These are phyloP conservation scores for Palloptera scutellata DNA, from an alignment of 2,888 invertebrate species.

Conservation along the genomic window DNA sequence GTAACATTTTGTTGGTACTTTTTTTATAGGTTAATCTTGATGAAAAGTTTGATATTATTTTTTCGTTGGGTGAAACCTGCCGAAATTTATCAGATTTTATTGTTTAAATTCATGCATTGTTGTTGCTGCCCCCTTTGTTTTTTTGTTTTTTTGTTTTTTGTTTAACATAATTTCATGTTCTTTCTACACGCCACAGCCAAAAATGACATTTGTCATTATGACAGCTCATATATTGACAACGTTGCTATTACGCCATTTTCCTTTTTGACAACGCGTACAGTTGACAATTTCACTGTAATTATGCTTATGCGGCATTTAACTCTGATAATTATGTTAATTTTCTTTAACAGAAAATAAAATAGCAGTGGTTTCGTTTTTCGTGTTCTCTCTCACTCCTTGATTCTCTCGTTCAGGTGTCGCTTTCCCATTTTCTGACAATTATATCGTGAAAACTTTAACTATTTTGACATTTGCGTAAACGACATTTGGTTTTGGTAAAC, in stretches of 20 bases:
- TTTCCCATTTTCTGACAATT: background rate
- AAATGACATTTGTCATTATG: constrained; percentile 29
- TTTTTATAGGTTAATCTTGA: constrained; percentile 37
- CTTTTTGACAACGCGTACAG: constrained; percentile 2
- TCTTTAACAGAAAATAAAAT: constrained; percentile 3
- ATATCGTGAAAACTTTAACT: constrained; percentile 46
- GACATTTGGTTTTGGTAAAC: constrained; percentile 20
- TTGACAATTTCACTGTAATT: constrained; percentile 32
- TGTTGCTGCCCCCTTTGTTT: background rate
- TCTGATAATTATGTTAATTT: constrained; percentile 55
- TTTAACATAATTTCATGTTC: constrained; percentile 7
- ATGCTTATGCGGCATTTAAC: constrained; percentile 60
- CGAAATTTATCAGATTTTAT: constrained; percentile 36
- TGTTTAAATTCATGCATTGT: background rate
- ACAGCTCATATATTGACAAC: constrained; percentile 22
- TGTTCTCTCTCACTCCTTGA: background rate
- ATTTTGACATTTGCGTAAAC: constrained; percentile 54
- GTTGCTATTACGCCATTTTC: constrained; percentile 25
- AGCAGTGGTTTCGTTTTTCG: constrained; percentile 5
- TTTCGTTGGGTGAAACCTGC: constrained; percentile 35
- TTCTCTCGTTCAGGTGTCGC: background rate
- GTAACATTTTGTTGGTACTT: background rate
- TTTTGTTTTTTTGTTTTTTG: constrained; percentile 11
- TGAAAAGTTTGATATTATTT: constrained; percentile 33
- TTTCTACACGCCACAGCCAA: background rate